A percentile compares a stretch with the other conserved stretches of the same genome.
These are phyloP conservation scores for Carettochelys insculpta DNA, from an alignment of 2,113 vertebrate species.

Conservation along the genomic window DNA sequence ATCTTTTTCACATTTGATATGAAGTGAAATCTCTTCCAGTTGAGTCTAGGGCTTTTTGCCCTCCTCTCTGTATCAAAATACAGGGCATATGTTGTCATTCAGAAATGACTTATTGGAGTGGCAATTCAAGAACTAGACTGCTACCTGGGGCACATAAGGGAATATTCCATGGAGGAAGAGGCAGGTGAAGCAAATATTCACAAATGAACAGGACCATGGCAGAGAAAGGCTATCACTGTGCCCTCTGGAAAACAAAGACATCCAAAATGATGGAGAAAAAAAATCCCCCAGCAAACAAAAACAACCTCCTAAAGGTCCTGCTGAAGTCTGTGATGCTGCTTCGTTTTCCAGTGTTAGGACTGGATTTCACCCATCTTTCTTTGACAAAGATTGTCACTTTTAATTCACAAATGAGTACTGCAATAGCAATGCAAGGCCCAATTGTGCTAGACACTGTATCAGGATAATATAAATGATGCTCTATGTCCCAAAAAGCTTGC, in stretches of 20 bases:
- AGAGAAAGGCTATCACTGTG: neutral
- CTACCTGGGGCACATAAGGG: neutral
- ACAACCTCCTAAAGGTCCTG: neutral
- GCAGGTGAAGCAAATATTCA: neutral
- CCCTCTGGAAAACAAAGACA: neutral
- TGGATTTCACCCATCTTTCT: neutral
- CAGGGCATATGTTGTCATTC: neutral
- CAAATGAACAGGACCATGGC: neutral
- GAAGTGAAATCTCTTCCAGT: rapidly evolving
- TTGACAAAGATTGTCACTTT: neutral
- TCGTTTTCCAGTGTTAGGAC: neutral
- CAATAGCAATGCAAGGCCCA: neutral
- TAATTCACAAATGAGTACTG: neutral
- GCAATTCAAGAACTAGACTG: neutral
- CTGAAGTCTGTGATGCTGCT: neutral
- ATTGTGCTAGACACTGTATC: neutral
- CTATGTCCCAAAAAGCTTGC: neutral
- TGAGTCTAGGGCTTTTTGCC: neutral
- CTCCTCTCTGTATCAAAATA: neutral
- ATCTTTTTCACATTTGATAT: neutral
- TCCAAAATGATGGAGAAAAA: neutral
- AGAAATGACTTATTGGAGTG: neutral
- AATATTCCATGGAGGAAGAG: neutral
- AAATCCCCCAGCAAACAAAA: neutral
- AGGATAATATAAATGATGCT: neutral